These are phyloP conservation scores for Sepioteuthis lessoniana DNA, from an alignment of 2,888 invertebrate species.

Conservation along the genomic window DNA sequence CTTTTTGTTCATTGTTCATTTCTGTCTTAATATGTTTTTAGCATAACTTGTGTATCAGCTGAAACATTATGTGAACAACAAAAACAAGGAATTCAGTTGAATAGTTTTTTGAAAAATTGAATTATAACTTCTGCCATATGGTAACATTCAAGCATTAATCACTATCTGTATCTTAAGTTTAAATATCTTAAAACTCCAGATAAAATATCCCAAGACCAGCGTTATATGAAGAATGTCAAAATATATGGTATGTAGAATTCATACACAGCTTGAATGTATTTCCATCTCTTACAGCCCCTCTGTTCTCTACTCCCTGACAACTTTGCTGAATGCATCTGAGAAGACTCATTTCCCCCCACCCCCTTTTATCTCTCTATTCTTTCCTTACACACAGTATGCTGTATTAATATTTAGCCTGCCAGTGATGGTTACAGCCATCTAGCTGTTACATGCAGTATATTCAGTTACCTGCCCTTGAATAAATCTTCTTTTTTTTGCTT, in stretches of 20 bases:
- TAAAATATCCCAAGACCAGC: not conserved
- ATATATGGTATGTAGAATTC: not conserved
- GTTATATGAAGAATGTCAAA: not conserved
- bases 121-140: not conserved
- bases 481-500: no score
- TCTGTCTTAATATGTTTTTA: no score
- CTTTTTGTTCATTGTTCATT: no score
- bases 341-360: not conserved
- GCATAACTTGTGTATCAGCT: no score
- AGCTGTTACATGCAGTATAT: no score
- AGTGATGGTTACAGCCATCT: not conserved
- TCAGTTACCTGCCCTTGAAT: no score
- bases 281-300: not conserved
- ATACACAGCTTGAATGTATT: not conserved
- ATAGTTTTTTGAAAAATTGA: not conserved
- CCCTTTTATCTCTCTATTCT: not conserved
- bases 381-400: not conserved
- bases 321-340: not conserved
- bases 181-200: conserved; percentile 33
- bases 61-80: no score
- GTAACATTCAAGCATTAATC: not conserved
- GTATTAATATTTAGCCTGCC: not conserved
- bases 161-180: not conserved
- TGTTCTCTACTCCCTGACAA: not conserved
- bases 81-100: no score